Conservation (phyloP, 2,888 invertebrate genomes). For the Cabera pusaria region DNA sequence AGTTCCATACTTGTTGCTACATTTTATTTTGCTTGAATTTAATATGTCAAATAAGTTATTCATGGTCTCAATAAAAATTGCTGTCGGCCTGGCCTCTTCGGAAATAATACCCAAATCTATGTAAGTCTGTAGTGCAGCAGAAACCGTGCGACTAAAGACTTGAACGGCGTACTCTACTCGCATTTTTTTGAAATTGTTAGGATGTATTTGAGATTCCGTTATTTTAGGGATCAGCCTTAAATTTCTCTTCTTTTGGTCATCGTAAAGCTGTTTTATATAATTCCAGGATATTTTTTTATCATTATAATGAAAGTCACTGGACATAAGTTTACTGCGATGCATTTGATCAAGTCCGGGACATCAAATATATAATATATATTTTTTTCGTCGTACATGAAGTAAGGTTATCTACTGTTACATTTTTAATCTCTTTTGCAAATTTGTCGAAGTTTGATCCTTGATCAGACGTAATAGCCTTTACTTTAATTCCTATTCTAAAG, state of each 20-base stretch:
- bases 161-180: constrained; percentile 27
- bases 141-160: constrained; percentile 23
- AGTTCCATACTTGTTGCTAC: constrained; percentile 16
- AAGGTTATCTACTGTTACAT: constrained; percentile 29
- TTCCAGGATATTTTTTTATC: constrained; percentile 29
- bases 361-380: constrained; percentile 33
- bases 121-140: constrained; percentile 21
- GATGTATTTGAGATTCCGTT: constrained; percentile 30
- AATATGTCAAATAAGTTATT: constrained; percentile 28
- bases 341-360: constrained; percentile 30
- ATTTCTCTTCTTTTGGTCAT: constrained; percentile 18
- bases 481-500: constrained; percentile 26
- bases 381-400: constrained; percentile 17
- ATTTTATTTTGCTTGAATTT: constrained; percentile 21
- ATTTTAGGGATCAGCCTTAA: constrained; percentile 32
- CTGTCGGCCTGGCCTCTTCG: constrained; percentile 24
- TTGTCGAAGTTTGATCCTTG: constrained; percentile 36
- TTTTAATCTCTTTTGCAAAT: constrained; percentile 31
- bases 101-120: constrained; percentile 15
- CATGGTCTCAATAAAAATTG: constrained; percentile 22
- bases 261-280: constrained; percentile 25
- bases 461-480: constrained; percentile 34
- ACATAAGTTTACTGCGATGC: constrained; percentile 22
- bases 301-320: constrained; percentile 15
- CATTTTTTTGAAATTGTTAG: constrained; percentile 31